Conservation (phyloP, 2,113 vertebrate genomes). For the Onychostruthus taczanowskii region DNA sequence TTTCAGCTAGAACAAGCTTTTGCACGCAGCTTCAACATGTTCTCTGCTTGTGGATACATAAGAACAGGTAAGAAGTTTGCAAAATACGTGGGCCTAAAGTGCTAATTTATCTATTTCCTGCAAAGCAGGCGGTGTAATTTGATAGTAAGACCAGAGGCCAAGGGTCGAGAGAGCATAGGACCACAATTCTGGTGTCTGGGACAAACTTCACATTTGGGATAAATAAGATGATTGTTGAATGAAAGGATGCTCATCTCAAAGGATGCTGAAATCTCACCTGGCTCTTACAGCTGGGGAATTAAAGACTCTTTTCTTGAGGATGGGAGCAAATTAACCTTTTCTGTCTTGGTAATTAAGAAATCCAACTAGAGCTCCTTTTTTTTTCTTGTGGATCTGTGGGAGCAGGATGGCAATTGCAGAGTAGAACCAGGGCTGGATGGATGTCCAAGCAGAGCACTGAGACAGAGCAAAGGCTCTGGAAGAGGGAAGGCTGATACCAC, state of each 20-base stretch:
- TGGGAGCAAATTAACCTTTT: background rate
- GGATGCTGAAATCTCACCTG: background rate
- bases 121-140: background rate
- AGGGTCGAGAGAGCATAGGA: background rate
- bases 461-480: background rate
- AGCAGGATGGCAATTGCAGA: background rate
- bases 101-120: background rate
- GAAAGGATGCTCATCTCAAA: background rate
- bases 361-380: background rate
- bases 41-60: background rate
- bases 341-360: background rate
- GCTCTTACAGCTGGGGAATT: background rate
- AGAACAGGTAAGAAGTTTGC: background rate
- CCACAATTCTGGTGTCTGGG: background rate
- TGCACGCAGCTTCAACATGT: fast-evolving
- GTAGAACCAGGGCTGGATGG: background rate
- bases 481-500: background rate
- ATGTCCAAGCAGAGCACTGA: background rate
- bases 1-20: background rate
- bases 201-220: background rate
- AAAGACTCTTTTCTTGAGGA: background rate
- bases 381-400: background rate
- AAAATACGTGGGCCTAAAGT: background rate
- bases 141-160: background rate
- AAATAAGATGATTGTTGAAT: background rate